Evolutionary conservation across 2,797 vertebrate species (phyloP).

Genomic region (Pangasius larnaudii): DNA sequence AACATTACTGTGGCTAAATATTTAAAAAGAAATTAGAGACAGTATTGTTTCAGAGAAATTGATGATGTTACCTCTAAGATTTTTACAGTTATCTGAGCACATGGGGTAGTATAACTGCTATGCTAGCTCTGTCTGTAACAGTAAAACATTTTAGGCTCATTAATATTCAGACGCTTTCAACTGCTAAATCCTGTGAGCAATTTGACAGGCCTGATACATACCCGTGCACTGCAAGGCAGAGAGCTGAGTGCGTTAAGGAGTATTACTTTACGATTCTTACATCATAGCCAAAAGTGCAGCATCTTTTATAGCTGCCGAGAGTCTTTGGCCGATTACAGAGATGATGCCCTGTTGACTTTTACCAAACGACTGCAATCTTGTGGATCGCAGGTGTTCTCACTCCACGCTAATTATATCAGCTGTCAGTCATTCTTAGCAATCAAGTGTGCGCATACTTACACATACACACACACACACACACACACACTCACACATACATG

Average conservation of each 20-base stretch:
- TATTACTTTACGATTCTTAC: slow-evolving; percentile 8
- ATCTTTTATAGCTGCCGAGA: slow-evolving; percentile 11
- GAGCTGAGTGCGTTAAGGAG: not conserved
- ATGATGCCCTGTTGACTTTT: slow-evolving; percentile 49
- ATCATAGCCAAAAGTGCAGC: slow-evolving; percentile 12
- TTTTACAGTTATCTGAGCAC: not conserved
- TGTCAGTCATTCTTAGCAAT: slow-evolving; percentile 49
- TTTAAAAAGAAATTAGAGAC: not conserved
- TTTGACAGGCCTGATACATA: not conserved
- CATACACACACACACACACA: not conserved
- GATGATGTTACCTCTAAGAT: not conserved
- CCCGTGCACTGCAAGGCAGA: not conserved
- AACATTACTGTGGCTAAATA: not conserved
- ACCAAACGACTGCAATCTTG: slow-evolving; percentile 37
- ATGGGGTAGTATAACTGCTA: not conserved
- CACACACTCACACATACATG: slow-evolving; percentile 37
- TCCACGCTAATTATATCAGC: slow-evolving; percentile 52
- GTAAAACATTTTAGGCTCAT: not conserved
- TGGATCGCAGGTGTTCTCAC: slow-evolving; percentile 49
- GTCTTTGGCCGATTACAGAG: slow-evolving; percentile 20
- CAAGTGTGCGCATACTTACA: not conserved
- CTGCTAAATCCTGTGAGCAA: not conserved
- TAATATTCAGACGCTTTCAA: not conserved
- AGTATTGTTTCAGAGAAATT: not conserved
- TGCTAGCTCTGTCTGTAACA: not conserved